These are phyloP conservation scores for Oryzias melastigma DNA, from an alignment of 2,113 vertebrate species.

Conservation along the genomic window DNA sequence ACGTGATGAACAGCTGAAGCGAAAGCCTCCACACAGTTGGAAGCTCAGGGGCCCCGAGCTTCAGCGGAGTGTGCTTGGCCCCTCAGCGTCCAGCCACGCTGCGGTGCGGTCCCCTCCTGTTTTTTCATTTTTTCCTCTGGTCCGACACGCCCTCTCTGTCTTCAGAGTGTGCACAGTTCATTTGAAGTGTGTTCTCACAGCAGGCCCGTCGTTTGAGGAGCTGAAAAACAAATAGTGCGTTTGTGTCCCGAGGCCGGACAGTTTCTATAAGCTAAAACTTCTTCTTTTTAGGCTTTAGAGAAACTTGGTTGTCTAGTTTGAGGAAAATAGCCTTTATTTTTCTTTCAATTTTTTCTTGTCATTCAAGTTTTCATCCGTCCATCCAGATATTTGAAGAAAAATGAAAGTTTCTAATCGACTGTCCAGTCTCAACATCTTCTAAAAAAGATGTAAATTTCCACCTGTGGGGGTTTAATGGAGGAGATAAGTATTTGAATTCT, in stretches of 20 bases:
- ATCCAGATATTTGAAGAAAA: too few species aligned
- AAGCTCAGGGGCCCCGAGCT: constrained; percentile 55
- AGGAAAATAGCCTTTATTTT: too few species aligned
- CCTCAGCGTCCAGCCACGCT: constrained; percentile 48
- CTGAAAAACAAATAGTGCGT: constrained; percentile 2
- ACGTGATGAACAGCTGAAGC: constrained; percentile 71
- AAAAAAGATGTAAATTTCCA: too few species aligned
- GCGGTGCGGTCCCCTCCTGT: constrained; percentile 49
- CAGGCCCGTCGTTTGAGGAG: constrained; percentile 16
- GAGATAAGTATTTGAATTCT: too few species aligned
- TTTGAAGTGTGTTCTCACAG: constrained; percentile 34
- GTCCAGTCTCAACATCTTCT: too few species aligned
- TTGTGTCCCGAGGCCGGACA: background rate
- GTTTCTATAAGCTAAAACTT: background rate
- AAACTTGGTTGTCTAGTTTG: too few species aligned
- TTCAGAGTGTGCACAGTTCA: constrained; percentile 33
- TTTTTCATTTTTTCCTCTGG: background rate
- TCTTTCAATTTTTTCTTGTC: too few species aligned
- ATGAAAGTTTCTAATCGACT: too few species aligned
- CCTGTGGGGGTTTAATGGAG: too few species aligned
- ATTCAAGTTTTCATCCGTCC: too few species aligned
- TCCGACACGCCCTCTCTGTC: constrained; percentile 27
- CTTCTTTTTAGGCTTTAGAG: too few species aligned
- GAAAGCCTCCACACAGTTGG: constrained; percentile 71
- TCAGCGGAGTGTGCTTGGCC: constrained; percentile 54